These are phyloP conservation scores for Scartelaos histophorus DNA, from an alignment of 2,113 vertebrate genomes.

Conservation along the genomic window DNA sequence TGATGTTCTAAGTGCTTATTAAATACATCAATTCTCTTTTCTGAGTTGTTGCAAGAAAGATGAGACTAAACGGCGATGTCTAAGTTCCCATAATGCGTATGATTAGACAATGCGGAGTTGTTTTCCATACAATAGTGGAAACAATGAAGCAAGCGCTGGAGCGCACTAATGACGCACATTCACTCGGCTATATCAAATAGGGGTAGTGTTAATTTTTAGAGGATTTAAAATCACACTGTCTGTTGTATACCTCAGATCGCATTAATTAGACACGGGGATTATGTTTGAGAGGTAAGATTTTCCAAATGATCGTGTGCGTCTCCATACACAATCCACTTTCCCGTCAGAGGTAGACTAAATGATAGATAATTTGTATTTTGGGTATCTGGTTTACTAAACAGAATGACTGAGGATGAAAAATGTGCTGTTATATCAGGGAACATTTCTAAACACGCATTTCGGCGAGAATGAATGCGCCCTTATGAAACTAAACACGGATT, in stretches of 20 bases:
- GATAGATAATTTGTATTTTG: conserved; percentile 65
- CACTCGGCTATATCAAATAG: not conserved
- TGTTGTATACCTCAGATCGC: not conserved
- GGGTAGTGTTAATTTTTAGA: not conserved
- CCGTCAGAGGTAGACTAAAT: conserved; percentile 35
- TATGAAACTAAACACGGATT: conserved; percentile 8
- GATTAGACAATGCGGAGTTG: not conserved
- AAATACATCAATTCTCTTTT: not conserved
- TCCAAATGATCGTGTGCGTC: conserved; percentile 36
- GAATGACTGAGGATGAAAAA: conserved; percentile 26
- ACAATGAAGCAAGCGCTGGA: not conserved
- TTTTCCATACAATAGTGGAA: not conserved
- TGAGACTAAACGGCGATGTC: not conserved
- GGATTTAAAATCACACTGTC: conserved; percentile 5
- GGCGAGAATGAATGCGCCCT: conserved; percentile 6
- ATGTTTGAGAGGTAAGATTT: conserved; percentile 32
- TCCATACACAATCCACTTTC: conserved; percentile 41
- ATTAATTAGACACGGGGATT: conserved; percentile 1
- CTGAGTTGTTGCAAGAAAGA: not conserved
- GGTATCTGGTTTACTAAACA: conserved; percentile 54
- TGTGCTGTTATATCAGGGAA: not conserved
- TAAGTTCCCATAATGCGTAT: not conserved
- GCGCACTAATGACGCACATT: conserved; percentile 2
- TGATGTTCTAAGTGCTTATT: not conserved
- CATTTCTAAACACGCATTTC: conserved; percentile 29